Base-by-base conservation (phyloP, 2,113 vertebrate genomes). In the Neolamprologus ventralis region DNA sequence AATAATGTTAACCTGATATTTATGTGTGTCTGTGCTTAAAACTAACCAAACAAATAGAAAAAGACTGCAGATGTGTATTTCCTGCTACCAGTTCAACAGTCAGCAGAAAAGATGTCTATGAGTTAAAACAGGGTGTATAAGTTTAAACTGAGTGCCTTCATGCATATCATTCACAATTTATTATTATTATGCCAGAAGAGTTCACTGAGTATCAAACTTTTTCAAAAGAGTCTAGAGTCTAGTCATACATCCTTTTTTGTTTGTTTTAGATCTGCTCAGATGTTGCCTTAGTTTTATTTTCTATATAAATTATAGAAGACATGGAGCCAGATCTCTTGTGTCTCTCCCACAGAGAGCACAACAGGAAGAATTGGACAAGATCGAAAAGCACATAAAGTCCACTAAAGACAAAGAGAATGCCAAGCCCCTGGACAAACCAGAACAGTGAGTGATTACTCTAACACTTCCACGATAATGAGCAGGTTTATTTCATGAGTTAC, bases 291-390 rank as follows among this genome's bases (percentile, higher is more conserved):
- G 65, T 14, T 71, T 14, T 9, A 40, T 71, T 42, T 71, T 71
- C 35, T 42, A 9, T 3, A 71, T 71, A 42, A 42, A 73, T 45
- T 10, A 8, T 45, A 17, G 23, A 82, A 28, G 9, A 47, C 12
- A 60, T 65, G 12, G 21, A 68, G 8, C 80, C 31, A 40, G 5
- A 57, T 88, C 8, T 47, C 86, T 28, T 92, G 85, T 94, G 78
- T 93, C 49, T 91, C 37, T 85, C 12, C 95, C 91, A 23, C 91
- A 99, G 98, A 98, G 98, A 96, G 98, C 98, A 19, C 98, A 98
- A 83, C 96, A 97, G 75, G 98, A 99, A n/a, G 98, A 99, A 95
- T 90, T 98, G 90, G 98, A 99, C 92, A 99, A 99, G 94, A 99
- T 99, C 73, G 97, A 98, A 91, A 99, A 99, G 88, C 98, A 99